These are phyloP conservation scores for Anastatus disparis DNA, from an alignment of 1,140 invertebrate genomes.

Conservation along the genomic window DNA sequence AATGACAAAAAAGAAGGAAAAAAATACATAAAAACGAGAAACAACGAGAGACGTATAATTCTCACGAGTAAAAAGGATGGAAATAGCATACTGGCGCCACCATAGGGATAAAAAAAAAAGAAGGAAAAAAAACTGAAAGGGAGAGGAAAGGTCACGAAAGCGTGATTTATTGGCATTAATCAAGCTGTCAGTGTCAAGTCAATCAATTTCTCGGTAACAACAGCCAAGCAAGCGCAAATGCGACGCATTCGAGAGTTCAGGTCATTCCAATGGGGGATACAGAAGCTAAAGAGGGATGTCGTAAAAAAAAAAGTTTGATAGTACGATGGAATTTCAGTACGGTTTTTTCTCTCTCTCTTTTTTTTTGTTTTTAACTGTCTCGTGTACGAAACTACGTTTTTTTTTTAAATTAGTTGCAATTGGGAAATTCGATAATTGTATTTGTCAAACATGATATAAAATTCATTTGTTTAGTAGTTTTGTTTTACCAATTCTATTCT, in stretches of 20 bases:
- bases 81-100: no score
- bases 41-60: background rate
- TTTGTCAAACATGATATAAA: no score
- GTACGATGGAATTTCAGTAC: no score
- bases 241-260: background rate
- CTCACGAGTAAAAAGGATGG: background rate
- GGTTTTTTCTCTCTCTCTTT: no score
- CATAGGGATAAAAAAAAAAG: conserved; percentile 19
- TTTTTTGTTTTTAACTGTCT: no score
- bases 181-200: conserved; percentile 26
- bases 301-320: no score
- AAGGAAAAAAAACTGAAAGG: conserved; percentile 42
- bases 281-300: no score
- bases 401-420: no score
- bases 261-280: conserved; percentile 10
- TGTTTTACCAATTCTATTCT: no score
- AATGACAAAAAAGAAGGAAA: conserved; percentile 45
- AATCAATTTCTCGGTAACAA: conserved; percentile 17
- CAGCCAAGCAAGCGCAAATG: background rate
- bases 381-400: no score
- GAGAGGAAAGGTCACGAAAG: conserved; percentile 43
- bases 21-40: conserved; percentile 6
- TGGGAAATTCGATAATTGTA: no score
- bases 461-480: no score
- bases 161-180: conserved; percentile 33